Evolutionary conservation across 2,888 invertebrate species (phyloP), one percentile per base, ranked within the genome.

Genomic region (Pheosia gnoma): DNA sequence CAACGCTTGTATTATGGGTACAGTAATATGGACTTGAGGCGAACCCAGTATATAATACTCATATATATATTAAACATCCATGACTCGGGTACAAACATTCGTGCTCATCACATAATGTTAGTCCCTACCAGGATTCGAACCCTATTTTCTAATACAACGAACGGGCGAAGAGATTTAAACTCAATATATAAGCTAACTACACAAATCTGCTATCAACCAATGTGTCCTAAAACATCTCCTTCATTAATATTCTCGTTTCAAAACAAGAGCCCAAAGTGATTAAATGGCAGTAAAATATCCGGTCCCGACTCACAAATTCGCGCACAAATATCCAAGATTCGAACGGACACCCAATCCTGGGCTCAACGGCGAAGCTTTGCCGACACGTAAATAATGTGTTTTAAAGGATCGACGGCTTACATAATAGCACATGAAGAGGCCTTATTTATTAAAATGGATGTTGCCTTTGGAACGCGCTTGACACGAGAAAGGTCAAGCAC

Each of bases 331-430:
- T 66, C 67, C 64, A 58, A 61, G 49, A 60, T 25, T 64, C 59
- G 70, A 72, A 70, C 60, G 67, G 65, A 63, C 59, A 58, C 59
- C 57, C 54, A 62, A 55, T 49, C 61, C 49, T 62, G 58, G 60
- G 60, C 63, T 64, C 63, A 61, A 64, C 60, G 59, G 63, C 55
- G n/a, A 55, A 55, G 38, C 55, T 54, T 60, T 68, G 64, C 61
- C 62, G 61, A 61, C 62, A 51, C 45, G 68, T 70, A 70, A 73
- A 67, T 74, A 71, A 69, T 71, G 67, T 71, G 62, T 60, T 69
- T 61, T 61, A 59, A 67, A 71, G 71, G 72, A 70, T 66, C 59
- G 63, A 61, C 60, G 66, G 64, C 73, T 77, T 77, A 73, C 73
- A 71, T 73, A 75, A 77, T 75, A 66, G 72, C 61, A 61, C 68